Base-by-base conservation (phyloP, 1,140 invertebrate genomes). In the Centruroides vittatus region DNA sequence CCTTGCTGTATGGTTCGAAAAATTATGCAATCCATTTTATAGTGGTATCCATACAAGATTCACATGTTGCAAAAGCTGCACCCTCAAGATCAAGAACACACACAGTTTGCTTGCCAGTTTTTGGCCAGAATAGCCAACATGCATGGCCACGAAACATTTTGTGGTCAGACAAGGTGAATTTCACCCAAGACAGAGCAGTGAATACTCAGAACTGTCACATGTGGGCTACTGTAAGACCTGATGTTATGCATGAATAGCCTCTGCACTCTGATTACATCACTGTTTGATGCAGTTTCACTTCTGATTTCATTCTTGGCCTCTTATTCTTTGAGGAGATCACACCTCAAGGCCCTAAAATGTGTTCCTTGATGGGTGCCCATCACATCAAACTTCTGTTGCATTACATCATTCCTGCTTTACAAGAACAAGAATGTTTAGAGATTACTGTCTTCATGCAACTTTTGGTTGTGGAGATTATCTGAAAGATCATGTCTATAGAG, bases 1-100 rank as follows among this genome's bases (percentile, higher is more conserved):
- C 12, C 47, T 9, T 53, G 48, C 55, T 52, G 12, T 12, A 57
- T 13, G 52, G 47, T 61, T 46, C 55, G 13, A 57, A 57, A 57
- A 34, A 23, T 57, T 57, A 12, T 61, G 47, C 10, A 0, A 57
- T 61, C 54, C 55, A 23, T 52, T 57, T 50, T 57, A 4, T 13
- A 57, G 36, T 57, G 55, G 55, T 57, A 61, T 61, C 34, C 48
- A 23, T 61, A 61, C 52, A 57, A 61, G 36, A 57, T 57, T 9
- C 49, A 61, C 0, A 36, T 61, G 12, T 3, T 53, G 50, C 55
- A 61, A 55, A 36, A 47, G 53, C 47, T 56, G 47, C 54, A 49
- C 48, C 46, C 54, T 10, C 58, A 51, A 23, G 49, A 52, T 35
- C 50, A 3, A 5, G 35, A 35, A 59, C 35, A 10, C 35, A 10